Evolutionary conservation across 35 echinoderm and acorn worm species (phyloP), one percentile per base, ranked within the genome.

Genomic region (Strongylocentrotus purpuratus): DNA sequence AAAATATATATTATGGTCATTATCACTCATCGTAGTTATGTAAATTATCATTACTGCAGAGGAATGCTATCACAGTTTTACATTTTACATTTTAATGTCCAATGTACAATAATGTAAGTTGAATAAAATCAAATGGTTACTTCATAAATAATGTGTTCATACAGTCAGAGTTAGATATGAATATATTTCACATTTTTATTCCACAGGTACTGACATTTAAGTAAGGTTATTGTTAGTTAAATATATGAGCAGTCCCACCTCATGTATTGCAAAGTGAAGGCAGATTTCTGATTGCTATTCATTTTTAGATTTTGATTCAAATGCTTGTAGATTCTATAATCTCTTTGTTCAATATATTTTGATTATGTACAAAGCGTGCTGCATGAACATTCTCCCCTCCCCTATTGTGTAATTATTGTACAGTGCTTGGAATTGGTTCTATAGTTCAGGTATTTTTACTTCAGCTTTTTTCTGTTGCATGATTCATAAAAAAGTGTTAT

Each of bases 331-430:
- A 59, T 59, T 59, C 52, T 59, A 78, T 78, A 78, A 78, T 78
- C 65, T 78, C 65, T 78, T 22, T 78, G 65, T 78, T 78, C 65
- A 78, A 78, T 78, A 78, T 78, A 78, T 78, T 78, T 78, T 78
- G 65, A 78, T 93, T 93, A 31, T 93, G 91, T 93, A 93, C 91
- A 93, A 47, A 46, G 91, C 91, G 91, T 93, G 91, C 91, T 93
- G 91, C 91, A 93, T 93, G 91, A 93, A 46, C 13, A 46, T 93
- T 93, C 45, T 89, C 45, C 87, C 32, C 87, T 89, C 87, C 33
- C 25, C n/a, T 33, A 89, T 28, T 93, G 32, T 93, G 46, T 93
- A 93, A 93, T 93, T 48, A 93, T 48, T 93, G 91, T 93, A 93
- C 91, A 93, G 91, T 45, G 87, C 87, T 45, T 89, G 32, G 87